Evolutionary conservation across 2,888 invertebrate genomes (phyloP).

Genomic region (Archips crataeganus): DNA sequence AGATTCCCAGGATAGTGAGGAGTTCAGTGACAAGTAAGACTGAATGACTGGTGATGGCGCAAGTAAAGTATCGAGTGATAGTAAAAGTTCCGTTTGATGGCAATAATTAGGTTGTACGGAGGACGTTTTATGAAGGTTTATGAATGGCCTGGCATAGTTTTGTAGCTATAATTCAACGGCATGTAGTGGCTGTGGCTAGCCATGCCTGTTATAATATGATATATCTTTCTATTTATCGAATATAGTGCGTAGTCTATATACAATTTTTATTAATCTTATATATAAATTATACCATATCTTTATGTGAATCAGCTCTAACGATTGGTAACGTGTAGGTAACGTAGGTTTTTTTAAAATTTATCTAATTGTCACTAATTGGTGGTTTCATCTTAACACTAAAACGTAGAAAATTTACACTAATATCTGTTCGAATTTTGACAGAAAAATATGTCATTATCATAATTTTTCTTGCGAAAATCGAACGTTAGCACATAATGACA

Average conservation of each 20-base stretch:
- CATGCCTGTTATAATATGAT: constrained; percentile 24
- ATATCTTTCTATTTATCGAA: constrained; percentile 42
- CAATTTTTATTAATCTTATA: constrained; percentile 31
- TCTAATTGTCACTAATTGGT: constrained; percentile 31
- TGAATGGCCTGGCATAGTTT: constrained; percentile 37
- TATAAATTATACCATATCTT: constrained; percentile 20
- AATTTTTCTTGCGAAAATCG: not conserved
- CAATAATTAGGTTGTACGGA: constrained; percentile 48
- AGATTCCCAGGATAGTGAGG: constrained; percentile 54
- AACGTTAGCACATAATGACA: not conserved
- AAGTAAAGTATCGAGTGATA: constrained; percentile 46
- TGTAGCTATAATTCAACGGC: constrained; percentile 20
- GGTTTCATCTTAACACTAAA: constrained; percentile 31
- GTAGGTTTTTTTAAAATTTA: constrained; percentile 41
- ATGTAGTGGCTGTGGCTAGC: constrained; percentile 6
- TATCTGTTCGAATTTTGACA: constrained; percentile 16
- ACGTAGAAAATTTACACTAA: constrained; percentile 46
- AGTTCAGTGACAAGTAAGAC: constrained; percentile 49
- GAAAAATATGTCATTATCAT: not conserved
- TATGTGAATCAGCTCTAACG: constrained; percentile 23
- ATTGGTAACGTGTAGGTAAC: constrained; percentile 31
- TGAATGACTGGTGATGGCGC: constrained; percentile 48
- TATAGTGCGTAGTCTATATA: constrained; percentile 38
- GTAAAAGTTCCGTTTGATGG: constrained; percentile 48
- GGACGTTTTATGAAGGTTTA: constrained; percentile 42